Conservation (phyloP, 1,140 invertebrate species). For the Rhagoletis pomonella region DNA sequence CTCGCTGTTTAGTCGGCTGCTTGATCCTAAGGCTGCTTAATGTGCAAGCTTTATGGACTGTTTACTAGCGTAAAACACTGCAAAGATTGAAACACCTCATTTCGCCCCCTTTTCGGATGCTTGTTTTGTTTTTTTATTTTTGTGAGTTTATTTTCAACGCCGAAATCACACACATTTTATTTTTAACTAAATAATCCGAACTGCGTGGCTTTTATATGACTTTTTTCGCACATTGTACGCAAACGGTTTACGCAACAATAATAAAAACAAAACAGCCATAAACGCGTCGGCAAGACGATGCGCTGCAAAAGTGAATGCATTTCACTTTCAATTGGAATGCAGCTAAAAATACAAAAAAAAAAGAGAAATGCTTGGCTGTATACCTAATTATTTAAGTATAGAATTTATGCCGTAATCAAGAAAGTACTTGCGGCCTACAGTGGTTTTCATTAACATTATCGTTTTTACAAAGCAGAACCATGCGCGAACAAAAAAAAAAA, state of each 20-base stretch:
- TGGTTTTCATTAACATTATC: background rate
- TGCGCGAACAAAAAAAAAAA: background rate
- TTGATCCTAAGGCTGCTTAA: background rate
- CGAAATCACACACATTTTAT: slow-evolving; percentile 27
- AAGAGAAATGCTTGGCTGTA: background rate
- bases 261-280: background rate
- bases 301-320: background rate
- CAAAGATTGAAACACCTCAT: background rate
- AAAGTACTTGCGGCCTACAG: background rate
- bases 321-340: slow-evolving; percentile 45
- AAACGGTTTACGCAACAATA: slow-evolving; percentile 41
- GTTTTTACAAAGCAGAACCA: background rate
- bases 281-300: background rate
- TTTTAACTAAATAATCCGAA: background rate
- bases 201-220: background rate
- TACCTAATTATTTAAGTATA: slow-evolving; percentile 13
- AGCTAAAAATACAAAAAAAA: background rate
- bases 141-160: background rate
- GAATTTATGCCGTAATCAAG: slow-evolving; percentile 14
- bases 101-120: background rate
- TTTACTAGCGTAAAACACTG: slow-evolving; percentile 27
- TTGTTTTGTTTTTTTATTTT: background rate
- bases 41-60: background rate
- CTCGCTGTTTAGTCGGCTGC: too few species aligned
- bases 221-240: slow-evolving; percentile 2